Evolutionary conservation across 1,140 invertebrate species (phyloP).

Genomic region (Listronotus oregonensis): DNA sequence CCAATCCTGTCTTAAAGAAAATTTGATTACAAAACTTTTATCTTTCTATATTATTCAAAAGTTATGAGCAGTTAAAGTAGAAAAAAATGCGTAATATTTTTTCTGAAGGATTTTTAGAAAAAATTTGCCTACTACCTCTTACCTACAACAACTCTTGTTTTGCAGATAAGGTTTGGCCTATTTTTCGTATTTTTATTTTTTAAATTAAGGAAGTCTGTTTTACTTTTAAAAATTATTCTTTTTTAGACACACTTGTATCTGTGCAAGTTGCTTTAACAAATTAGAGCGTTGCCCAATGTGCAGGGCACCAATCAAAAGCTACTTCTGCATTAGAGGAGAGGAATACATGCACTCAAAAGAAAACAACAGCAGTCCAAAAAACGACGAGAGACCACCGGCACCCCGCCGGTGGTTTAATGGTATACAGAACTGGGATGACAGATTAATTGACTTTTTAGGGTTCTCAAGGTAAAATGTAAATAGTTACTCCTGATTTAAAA

Average conservation of each 20-base stretch:
- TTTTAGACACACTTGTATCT: conserved; percentile 77
- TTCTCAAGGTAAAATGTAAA: conserved; percentile 55
- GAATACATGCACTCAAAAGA: conserved; percentile 63
- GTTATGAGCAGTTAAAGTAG: too few relatives aligned
- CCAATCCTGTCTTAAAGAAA: too few relatives aligned
- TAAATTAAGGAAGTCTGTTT: too few relatives aligned
- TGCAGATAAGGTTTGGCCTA: too few relatives aligned
- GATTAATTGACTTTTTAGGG: conserved; percentile 68
- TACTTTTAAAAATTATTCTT: background rate
- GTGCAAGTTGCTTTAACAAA: conserved; percentile 73
- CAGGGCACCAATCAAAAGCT: conserved; percentile 76
- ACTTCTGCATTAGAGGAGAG: conserved; percentile 77
- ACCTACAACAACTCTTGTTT: too few relatives aligned
- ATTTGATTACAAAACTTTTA: too few relatives aligned
- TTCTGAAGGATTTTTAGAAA: too few relatives aligned
- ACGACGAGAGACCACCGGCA: conserved; percentile 39
- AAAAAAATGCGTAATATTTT: too few relatives aligned
- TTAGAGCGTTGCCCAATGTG: conserved; percentile 83
- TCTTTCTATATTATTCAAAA: too few relatives aligned
- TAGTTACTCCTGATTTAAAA: too few relatives aligned
- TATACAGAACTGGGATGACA: conserved; percentile 64
- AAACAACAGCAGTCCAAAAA: conserved; percentile 57
- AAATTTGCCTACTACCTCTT: too few relatives aligned
- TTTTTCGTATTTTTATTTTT: too few relatives aligned
- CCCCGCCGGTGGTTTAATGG: conserved; percentile 55